Base-by-base conservation (phyloP, 2,888 invertebrate species). In the Pseudeuparius sepicola region DNA sequence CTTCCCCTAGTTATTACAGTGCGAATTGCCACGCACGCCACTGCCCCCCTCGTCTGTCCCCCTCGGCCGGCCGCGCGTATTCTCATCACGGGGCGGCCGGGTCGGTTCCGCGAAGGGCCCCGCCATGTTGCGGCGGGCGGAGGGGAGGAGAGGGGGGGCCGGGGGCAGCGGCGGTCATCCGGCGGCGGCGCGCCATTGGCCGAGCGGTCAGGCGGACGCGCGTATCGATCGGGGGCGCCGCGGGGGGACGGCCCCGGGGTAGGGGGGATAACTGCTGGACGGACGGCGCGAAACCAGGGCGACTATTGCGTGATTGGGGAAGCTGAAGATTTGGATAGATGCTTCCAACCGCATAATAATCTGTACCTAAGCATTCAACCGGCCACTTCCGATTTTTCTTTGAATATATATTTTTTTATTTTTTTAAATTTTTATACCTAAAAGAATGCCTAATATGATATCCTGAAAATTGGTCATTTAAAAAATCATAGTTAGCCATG, bases 121-220 rank as follows among this genome's bases (percentile, higher is more conserved):
- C 31, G 20, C 29, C 29, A 24, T 25, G 24, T 24, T 17, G 23
- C 16, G 25, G 18, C 30, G 27, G 32, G 38, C 13, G 32, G 14
- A 23, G 30, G 26, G 14, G 25, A 23, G 13, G 23, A 9, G 34
- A 17, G 37, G 34, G 18, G 29, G 18, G 27, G 17, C 11, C n/a
- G n/a, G n/a, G 31, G 34, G 31, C 26, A 9, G 42, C 41, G 43
- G 42, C n/a, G 39, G 31, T 35, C 42, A 43, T 35, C 42, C 35
- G 34, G 37, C 38, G 33, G 39, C 25, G 42, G 46, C 41, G 49
- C 47, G 45, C 49, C 50, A 53, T 53, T 53, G 53, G 53, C 44
- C 50, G 46, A 39, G 36, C 42, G 50, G 51, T 50, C 52, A 52
- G 49, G 50, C 51, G 39, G 46, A 51, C 47, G 49, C 49, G 49